Conservation (phyloP, 2,888 invertebrate species). For the Pterobdella sp. region DNA sequence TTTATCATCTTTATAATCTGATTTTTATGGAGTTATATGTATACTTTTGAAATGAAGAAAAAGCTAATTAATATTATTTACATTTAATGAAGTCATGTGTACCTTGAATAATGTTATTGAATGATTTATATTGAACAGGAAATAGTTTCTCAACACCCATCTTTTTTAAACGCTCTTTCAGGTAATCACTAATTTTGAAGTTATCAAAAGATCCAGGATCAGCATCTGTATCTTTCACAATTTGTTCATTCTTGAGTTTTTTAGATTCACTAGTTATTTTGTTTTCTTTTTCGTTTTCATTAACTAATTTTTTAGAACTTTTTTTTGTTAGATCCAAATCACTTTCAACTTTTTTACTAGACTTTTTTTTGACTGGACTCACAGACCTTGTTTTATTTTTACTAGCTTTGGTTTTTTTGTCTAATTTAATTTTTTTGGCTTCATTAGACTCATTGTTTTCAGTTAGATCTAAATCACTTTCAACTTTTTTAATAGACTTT, state of each 20-base stretch:
- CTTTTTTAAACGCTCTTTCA: conserved; percentile 24
- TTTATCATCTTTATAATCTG: no score
- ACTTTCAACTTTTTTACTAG: background rate
- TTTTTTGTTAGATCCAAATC: no score
- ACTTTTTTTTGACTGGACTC: background rate
- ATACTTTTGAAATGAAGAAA: no score
- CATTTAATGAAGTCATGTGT: conserved; percentile 47
- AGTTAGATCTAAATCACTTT: no score
- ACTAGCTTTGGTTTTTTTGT: no score
- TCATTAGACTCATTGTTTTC: no score
- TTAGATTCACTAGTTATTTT: background rate
- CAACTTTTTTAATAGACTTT: no score
- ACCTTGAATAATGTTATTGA: conserved; percentile 42
- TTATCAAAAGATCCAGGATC: conserved; percentile 37
- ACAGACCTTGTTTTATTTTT: no score
- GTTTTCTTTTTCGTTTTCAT: background rate
- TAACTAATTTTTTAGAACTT: background rate
- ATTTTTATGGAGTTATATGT: no score
- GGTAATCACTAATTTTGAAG: conserved; percentile 40
- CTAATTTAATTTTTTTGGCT: no score
- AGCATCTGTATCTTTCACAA: background rate
- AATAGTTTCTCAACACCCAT: conserved; percentile 25
- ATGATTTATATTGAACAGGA: conserved; percentile 34
- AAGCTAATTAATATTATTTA: no score
- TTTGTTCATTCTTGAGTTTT: background rate